Evolutionary conservation across 2,113 vertebrate genomes (phyloP).

Genomic region (Rhagologus leucostigma): DNA sequence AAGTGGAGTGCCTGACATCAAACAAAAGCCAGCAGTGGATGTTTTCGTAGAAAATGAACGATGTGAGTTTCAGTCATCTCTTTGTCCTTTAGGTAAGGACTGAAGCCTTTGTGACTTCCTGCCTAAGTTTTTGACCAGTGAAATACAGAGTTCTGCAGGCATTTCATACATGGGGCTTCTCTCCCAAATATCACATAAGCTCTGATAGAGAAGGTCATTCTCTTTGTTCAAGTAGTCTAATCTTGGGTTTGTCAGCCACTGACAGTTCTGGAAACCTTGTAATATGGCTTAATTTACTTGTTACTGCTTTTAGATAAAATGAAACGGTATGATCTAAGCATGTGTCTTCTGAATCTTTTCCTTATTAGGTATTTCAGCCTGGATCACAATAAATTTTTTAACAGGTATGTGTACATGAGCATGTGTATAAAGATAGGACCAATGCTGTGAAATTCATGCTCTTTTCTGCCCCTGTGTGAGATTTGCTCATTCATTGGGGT

Average conservation of each 20-base stretch:
- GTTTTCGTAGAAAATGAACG: background rate
- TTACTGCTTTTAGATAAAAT: background rate
- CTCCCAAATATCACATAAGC: background rate
- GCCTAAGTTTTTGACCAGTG: background rate
- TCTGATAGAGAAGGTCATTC: background rate
- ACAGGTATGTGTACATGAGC: conserved; percentile 71
- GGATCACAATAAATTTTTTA: conserved; percentile 96
- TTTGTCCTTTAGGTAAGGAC: background rate
- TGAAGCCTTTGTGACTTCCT: background rate
- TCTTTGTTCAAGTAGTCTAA: background rate
- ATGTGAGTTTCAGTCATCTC: background rate
- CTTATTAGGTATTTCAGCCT: conserved; percentile 87
- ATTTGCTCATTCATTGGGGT: background rate
- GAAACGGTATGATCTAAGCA: background rate
- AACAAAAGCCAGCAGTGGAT: background rate
- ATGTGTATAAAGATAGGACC: background rate
- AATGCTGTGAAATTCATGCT: background rate
- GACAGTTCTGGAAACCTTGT: background rate
- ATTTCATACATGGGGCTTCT: background rate
- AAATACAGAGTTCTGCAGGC: background rate
- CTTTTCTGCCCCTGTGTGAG: background rate
- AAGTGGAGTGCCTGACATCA: background rate
- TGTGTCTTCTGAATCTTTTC: background rate
- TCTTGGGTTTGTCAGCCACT: background rate
- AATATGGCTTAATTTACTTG: background rate